A percentile compares a stretch with the other conserved stretches of the same genome.
phyloP scores from a whole-genome alignment of 2,113 vertebrate species.

The Xyliphius kryptos region DNA sequence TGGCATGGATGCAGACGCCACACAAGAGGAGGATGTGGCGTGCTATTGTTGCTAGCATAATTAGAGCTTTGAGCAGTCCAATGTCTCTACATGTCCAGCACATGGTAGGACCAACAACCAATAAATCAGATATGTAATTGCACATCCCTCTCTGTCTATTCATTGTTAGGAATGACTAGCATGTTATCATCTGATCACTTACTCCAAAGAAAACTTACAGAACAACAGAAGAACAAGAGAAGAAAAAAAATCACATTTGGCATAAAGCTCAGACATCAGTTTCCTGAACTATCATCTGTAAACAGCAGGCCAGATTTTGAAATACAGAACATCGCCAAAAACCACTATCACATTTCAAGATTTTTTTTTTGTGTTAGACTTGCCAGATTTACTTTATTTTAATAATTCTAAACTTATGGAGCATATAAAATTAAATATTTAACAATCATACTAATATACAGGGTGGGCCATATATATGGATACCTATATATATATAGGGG shows the following conservation, averaged over 20 bases:
- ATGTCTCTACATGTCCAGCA: slow-evolving; percentile 47
- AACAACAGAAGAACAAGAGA: slow-evolving; percentile 6
- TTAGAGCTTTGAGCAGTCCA: slow-evolving; percentile 35
- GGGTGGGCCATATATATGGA: too few relatives aligned
- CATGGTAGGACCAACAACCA: slow-evolving; percentile 43
- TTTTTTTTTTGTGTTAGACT: neutral
- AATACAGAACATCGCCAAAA: slow-evolving; percentile 16
- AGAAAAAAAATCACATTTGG: slow-evolving; percentile 13
- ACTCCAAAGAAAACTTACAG: too few relatives aligned
- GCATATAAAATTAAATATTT: too few relatives aligned
- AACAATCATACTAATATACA: too few relatives aligned
- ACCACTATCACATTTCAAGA: neutral
- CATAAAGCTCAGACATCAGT: slow-evolving; percentile 15
- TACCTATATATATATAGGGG: too few relatives aligned
- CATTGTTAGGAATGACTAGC: slow-evolving; percentile 44
- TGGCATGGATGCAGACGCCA: slow-evolving; percentile 31
- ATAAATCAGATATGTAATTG: slow-evolving; percentile 57
- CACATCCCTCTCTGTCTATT: slow-evolving; percentile 52
- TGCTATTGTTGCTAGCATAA: slow-evolving; percentile 38
- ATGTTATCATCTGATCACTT: slow-evolving; percentile 51
- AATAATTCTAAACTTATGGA: neutral
- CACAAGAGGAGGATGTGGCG: slow-evolving; percentile 42
- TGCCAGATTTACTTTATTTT: neutral
- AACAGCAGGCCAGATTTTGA: slow-evolving; percentile 20
- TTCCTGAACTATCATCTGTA: slow-evolving; percentile 19